These are phyloP conservation scores for Drosophila pegasa DNA, from an alignment of 2,888 invertebrate genomes.

Conservation along the genomic window DNA sequence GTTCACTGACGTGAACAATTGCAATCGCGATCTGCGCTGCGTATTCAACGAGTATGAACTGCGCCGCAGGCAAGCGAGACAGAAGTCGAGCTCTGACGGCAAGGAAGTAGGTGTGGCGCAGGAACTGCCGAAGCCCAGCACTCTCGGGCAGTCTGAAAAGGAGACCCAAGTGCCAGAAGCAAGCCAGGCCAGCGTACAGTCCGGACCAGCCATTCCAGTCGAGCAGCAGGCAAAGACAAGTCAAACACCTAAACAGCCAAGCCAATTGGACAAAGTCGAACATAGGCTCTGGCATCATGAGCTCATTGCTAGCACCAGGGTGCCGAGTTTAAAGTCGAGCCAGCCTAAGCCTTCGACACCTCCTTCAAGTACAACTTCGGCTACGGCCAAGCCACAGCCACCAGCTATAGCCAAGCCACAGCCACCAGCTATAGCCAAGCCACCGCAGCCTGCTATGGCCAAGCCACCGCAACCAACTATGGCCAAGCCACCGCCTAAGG, in stretches of 20 bases:
- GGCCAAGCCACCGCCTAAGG: neutral
- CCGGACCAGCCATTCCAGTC: too few species aligned
- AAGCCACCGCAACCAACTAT: too few species aligned
- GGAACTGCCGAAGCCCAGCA: neutral
- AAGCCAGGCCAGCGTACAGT: too few species aligned
- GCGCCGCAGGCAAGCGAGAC: neutral
- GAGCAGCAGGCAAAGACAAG: accelerated
- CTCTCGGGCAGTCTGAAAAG: too few species aligned
- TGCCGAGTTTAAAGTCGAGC: accelerated
- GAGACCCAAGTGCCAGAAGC: too few species aligned
- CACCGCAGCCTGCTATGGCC: too few species aligned
- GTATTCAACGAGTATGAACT: neutral
- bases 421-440: too few species aligned
- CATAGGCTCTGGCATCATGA: conserved; percentile 1
- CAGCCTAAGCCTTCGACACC: accelerated
- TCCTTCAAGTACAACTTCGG: accelerated
- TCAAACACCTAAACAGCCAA: too few species aligned
- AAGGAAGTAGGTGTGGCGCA: too few species aligned
- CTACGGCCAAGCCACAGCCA: neutral
- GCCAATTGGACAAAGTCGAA: neutral
- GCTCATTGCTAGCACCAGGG: neutral
- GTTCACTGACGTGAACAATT: conserved; percentile 13
- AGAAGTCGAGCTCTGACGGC: neutral
- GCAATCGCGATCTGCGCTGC: conserved; percentile 5
- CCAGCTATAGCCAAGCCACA: neutral